Conservation (phyloP, 2,888 invertebrate species). For the Dendrolimus pini region DNA sequence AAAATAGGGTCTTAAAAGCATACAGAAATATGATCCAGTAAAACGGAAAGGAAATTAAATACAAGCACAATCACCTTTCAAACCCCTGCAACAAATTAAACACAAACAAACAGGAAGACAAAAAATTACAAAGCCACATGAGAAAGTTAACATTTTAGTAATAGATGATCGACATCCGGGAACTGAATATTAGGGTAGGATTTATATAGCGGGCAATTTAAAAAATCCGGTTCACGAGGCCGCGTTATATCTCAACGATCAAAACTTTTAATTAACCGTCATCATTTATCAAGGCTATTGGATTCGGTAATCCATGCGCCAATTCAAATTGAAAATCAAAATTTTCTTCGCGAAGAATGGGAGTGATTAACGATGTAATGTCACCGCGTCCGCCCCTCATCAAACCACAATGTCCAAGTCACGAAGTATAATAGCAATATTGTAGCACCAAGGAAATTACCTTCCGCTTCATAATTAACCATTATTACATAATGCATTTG, state of each 20-base stretch:
- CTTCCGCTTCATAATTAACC: constrained; percentile 52
- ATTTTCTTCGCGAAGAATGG: constrained; percentile 54
- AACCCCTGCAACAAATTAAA: constrained; percentile 32
- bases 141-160: constrained; percentile 40
- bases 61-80: not conserved
- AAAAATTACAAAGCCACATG: constrained; percentile 43
- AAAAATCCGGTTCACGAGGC: constrained; percentile 20
- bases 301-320: constrained; percentile 52
- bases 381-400: constrained; percentile 55
- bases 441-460: constrained; percentile 65
- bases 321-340: constrained; percentile 69
- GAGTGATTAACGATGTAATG: constrained; percentile 69
- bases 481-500: constrained; percentile 37
- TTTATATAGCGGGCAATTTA: constrained; percentile 13
- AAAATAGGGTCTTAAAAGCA: too few species aligned
- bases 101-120: constrained; percentile 50
- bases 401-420: constrained; percentile 59
- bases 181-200: not conserved
- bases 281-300: constrained; percentile 57
- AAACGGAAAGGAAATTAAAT: not conserved
- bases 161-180: constrained; percentile 43
- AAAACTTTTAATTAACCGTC: constrained; percentile 44
- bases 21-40: too few species aligned
- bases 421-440: constrained; percentile 68
- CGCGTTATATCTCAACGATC: constrained; percentile 21